phyloP scores from a whole-genome alignment of 2,113 vertebrate species.

The Rhea pennata region DNA sequence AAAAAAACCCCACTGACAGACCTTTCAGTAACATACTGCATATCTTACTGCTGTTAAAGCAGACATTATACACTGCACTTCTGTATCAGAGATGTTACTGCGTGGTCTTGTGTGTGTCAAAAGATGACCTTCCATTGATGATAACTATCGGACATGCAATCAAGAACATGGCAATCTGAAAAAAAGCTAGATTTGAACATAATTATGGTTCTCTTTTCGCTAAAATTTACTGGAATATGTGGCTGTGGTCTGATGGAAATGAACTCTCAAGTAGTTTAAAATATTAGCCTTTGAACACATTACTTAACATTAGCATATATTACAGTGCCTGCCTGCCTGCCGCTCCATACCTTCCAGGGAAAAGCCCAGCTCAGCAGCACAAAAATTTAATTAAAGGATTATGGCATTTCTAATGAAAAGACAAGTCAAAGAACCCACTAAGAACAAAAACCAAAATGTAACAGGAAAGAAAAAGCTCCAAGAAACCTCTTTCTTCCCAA shows the following conservation, averaged over 20 bases:
- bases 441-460: background rate
- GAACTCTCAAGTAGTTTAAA: background rate
- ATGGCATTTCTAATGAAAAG: background rate
- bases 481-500: background rate
- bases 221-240: background rate
- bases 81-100: background rate
- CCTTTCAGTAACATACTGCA: background rate
- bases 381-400: background rate
- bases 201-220: background rate
- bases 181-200: background rate
- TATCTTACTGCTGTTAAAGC: background rate
- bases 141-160: background rate
- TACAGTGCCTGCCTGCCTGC: background rate
- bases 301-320: background rate
- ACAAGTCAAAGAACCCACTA: background rate
- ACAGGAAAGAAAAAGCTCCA: background rate
- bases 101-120: background rate
- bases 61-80: background rate
- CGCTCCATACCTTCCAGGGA: background rate
- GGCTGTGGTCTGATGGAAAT: background rate
- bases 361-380: background rate
- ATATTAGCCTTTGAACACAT: background rate
- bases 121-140: background rate
- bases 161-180: background rate
- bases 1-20: no score